Evolutionary conservation across 2,888 invertebrate species (phyloP).

Genomic region (Notodonta dromedarius): DNA sequence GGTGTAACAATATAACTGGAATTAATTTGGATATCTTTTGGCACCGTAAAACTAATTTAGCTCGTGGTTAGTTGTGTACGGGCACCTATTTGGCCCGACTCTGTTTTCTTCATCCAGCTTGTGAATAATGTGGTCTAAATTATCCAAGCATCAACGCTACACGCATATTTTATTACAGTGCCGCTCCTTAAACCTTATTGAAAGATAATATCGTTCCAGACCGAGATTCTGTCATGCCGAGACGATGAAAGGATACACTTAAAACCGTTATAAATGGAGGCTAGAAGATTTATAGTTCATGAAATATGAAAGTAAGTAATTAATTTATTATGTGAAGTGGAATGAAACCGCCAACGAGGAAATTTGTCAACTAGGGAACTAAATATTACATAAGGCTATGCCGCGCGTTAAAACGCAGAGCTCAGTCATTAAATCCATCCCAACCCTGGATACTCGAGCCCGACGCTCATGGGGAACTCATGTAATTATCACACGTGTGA

Average conservation of each 20-base stretch:
- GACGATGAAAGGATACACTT: conserved; percentile 1
- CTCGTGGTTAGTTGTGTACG: not conserved
- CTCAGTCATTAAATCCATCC: conserved; percentile 39
- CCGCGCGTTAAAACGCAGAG: conserved; percentile 38
- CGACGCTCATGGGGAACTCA: conserved; percentile 14
- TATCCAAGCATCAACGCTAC: not conserved
- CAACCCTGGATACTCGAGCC: conserved; percentile 32
- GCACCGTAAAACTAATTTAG: not conserved
- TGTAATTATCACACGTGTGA: conserved; percentile 22
- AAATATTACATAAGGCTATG: conserved; percentile 41
- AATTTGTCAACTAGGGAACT: conserved; percentile 46
- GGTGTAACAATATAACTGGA: not conserved
- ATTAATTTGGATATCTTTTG: not conserved
- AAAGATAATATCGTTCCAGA: conserved; percentile 1
- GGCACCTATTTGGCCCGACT: not conserved
- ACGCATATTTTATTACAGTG: not conserved
- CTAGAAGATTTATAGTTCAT: conserved; percentile 16
- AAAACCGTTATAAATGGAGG: conserved; percentile 17
- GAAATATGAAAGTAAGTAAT: conserved; percentile 35
- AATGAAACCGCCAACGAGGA: conserved; percentile 40
- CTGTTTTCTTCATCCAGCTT: not conserved
- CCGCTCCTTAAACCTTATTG: not conserved
- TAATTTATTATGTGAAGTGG: conserved; percentile 42
- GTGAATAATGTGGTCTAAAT: not conserved
- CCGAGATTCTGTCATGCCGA: not conserved